Conservation (phyloP, 2,888 invertebrate species). For the Sinelater perroti region DNA sequence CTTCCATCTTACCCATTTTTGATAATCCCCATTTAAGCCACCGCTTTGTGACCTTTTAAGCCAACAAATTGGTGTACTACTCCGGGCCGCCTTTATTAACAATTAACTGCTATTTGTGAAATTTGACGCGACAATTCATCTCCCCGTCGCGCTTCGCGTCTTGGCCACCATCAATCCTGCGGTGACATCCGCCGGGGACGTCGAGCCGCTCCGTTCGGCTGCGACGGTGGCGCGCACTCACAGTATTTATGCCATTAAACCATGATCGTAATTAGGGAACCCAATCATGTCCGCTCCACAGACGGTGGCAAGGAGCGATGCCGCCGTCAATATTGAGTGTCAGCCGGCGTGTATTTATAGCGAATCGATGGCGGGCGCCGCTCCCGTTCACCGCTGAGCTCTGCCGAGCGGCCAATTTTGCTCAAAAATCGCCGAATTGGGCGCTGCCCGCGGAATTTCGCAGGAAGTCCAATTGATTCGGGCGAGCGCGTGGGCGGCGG, state of each 20-base stretch:
- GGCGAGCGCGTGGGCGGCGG: too few relatives aligned
- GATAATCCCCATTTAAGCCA: too few relatives aligned
- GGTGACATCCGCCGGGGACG: not conserved
- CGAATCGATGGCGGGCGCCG: conserved; percentile 46
- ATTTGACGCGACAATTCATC: not conserved
- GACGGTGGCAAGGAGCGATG: conserved; percentile 38
- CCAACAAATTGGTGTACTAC: too few relatives aligned
- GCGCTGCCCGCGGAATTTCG: too few relatives aligned
- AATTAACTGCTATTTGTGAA: too few relatives aligned
- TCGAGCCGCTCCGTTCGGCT: not conserved
- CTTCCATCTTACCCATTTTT: too few relatives aligned
- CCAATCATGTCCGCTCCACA: conserved; percentile 44
- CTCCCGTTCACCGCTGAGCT: too few relatives aligned
- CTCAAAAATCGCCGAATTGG: conserved; percentile 4
- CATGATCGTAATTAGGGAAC: conserved; percentile 46
- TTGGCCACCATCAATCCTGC: not conserved
- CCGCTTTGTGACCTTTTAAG: too few relatives aligned
- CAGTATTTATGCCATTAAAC: conserved; percentile 23
- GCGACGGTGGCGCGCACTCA: not conserved
- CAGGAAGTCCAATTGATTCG: too few relatives aligned
- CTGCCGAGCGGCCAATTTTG: conserved; percentile 12
- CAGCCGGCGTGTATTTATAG: conserved; percentile 50
- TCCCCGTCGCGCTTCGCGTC: not conserved
- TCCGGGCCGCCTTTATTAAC: not conserved
- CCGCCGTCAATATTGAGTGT: conserved; percentile 45